Percentiles rank a stretch among this genome's conserved stretches.
Evolutionary conservation across 2,888 invertebrate species (phyloP).

Genomic region (Horisme vitalbata): DNA sequence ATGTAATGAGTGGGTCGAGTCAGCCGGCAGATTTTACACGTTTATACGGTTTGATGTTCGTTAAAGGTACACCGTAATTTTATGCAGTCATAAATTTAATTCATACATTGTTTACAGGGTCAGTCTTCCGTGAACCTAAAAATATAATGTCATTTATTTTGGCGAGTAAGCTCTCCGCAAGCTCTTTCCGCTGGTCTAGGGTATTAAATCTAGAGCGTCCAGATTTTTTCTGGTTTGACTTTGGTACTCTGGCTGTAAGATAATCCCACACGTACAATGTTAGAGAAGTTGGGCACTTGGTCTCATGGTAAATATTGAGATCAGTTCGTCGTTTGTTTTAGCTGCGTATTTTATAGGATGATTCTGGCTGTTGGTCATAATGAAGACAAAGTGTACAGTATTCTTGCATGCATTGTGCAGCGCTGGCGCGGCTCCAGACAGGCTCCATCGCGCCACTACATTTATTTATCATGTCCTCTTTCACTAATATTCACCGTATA

Average conservation of each 20-base stretch:
- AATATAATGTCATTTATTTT: conserved; percentile 26
- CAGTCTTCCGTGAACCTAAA: conserved; percentile 37
- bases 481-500: conserved; percentile 44
- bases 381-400: conserved; percentile 55
- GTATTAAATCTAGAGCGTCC: conserved; percentile 5
- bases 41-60: conserved; percentile 61
- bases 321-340: conserved; percentile 10
- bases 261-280: conserved; percentile 25
- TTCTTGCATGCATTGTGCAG: conserved; percentile 43
- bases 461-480: conserved; percentile 45
- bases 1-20: conserved; percentile 67
- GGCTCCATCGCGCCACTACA: conserved; percentile 41
- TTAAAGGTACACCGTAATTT: conserved; percentile 64
- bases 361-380: conserved; percentile 40
- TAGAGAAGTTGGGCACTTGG: conserved; percentile 18
- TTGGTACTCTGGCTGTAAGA: conserved; percentile 9
- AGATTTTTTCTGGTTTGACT: conserved; percentile 21
- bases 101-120: conserved; percentile 52
- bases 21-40: conserved; percentile 62
- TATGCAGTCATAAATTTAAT: conserved; percentile 63
- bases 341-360: conserved; percentile 14
- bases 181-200: conserved; percentile 3
- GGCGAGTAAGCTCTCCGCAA: conserved; percentile 8
- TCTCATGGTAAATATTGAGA: conserved; percentile 26
- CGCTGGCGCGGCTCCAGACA: conserved; percentile 49